Percentiles rank a stretch among this genome's conserved stretches.
These are phyloP conservation scores for Rhabdophis nuchalis DNA, from an alignment of 2,797 vertebrate species.

Conservation along the genomic window DNA sequence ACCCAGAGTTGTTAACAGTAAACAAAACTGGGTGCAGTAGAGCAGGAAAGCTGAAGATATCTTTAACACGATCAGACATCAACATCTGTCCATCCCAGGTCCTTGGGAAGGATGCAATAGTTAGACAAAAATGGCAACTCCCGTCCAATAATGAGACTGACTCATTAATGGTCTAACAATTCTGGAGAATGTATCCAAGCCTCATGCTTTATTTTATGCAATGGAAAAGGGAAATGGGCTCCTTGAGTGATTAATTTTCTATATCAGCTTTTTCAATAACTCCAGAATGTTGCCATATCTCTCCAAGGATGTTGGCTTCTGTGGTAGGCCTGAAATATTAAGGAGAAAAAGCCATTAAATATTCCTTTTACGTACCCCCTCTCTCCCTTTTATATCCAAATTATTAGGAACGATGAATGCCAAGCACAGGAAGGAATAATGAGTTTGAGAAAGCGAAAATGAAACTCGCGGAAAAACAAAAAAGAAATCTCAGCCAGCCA, in stretches of 20 bases:
- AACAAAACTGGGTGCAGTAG: too few relatives aligned
- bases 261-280: slow-evolving; percentile 32
- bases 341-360: slow-evolving; percentile 52
- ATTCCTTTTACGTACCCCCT: slow-evolving; percentile 55
- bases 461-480: slow-evolving; percentile 65
- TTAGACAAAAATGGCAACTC: not conserved
- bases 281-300: slow-evolving; percentile 41
- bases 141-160: not conserved
- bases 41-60: not conserved
- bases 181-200: slow-evolving; percentile 13
- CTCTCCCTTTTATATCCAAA: slow-evolving; percentile 58
- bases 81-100: not conserved
- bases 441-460: slow-evolving; percentile 66
- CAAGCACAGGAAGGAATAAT: slow-evolving; percentile 64
- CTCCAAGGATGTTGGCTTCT: slow-evolving; percentile 41
- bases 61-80: not conserved
- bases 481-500: slow-evolving; percentile 58
- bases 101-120: not conserved
- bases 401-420: slow-evolving; percentile 66
- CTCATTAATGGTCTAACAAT: not conserved
- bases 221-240: not conserved
- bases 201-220: slow-evolving; percentile 34
- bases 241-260: slow-evolving; percentile 38
- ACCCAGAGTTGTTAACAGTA: too few relatives aligned
- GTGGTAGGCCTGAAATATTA: slow-evolving; percentile 43